These are phyloP conservation scores for Eulemur rubriventer DNA, from an alignment of 2,797 vertebrate species.

Conservation along the genomic window DNA sequence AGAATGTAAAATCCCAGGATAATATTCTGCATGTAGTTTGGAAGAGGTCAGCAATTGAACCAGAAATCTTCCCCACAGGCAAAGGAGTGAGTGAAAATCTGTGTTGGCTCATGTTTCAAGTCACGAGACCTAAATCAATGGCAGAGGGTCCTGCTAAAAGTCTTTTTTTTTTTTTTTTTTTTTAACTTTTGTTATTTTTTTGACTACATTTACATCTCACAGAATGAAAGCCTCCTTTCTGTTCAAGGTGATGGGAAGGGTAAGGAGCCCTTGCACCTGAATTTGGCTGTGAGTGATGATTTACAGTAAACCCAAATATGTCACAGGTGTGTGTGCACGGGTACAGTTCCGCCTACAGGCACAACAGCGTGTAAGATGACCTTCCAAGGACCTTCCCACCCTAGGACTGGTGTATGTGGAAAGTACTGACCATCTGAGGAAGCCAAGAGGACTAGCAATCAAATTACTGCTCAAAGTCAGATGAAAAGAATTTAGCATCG, in stretches of 20 bases:
- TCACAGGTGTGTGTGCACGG: too few species aligned
- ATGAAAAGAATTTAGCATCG: constrained; percentile 36
- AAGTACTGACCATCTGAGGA: background rate
- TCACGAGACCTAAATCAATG: background rate
- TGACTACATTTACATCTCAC: background rate
- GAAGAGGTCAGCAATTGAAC: background rate
- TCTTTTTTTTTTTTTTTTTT: constrained; percentile 2
- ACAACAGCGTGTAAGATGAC: background rate
- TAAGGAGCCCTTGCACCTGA: background rate
- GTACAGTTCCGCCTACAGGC: background rate
- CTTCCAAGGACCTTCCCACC: background rate
- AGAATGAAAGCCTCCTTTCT: background rate
- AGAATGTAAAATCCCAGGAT: constrained; percentile 12
- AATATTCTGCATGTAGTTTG: background rate
- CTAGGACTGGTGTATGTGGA: background rate
- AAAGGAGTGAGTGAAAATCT: background rate
- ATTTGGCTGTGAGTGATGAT: background rate
- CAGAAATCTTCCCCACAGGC: background rate
- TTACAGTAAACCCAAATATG: background rate
- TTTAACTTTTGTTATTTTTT: background rate
- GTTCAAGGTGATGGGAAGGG: background rate
- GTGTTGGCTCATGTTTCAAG: background rate
- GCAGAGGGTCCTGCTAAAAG: background rate
- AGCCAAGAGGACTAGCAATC: constrained; percentile 61
- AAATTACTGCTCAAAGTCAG: constrained; percentile 47